Conservation (phyloP, 2,113 vertebrate species). For the Scytalopus superciliaris region DNA sequence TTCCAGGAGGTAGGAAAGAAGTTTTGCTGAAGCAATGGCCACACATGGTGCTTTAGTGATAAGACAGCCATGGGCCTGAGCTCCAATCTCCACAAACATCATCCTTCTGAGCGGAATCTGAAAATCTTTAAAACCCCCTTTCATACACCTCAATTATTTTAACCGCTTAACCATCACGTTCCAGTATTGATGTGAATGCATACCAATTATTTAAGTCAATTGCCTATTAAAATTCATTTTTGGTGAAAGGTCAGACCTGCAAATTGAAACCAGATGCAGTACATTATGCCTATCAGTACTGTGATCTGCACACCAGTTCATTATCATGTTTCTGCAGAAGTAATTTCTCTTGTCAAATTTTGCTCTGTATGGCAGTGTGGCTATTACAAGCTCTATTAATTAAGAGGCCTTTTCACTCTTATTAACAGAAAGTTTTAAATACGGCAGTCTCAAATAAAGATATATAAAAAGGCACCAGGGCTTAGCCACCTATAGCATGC, state of each 20-base stretch:
- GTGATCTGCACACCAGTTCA: conserved; percentile 42
- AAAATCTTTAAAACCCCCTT: background rate
- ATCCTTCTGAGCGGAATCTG: background rate
- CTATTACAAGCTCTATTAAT: conserved; percentile 35
- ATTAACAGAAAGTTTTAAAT: conserved; percentile 18
- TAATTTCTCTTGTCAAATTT: conserved; percentile 14
- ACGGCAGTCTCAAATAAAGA: background rate
- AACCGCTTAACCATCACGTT: conserved; percentile 16
- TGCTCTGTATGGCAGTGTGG: background rate
- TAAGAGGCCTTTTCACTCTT: background rate
- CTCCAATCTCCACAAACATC: accelerated
- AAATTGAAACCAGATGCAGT: conserved; percentile 56
- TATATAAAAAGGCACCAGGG: accelerated
- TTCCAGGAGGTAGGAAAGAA: background rate
- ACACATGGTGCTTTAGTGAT: accelerated
- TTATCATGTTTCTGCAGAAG: conserved; percentile 30
- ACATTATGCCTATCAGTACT: conserved; percentile 26
- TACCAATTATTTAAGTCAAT: conserved; percentile 59
- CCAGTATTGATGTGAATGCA: conserved; percentile 31
- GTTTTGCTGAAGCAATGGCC: background rate
- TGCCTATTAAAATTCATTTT: conserved; percentile 67
- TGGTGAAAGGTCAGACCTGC: conserved; percentile 31
- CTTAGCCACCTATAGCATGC: background rate
- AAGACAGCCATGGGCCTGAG: background rate
- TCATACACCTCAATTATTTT: conserved; percentile 37